A percentile compares a stretch with the other conserved stretches of the same genome.
These are phyloP conservation scores for Keiferia lycopersicella DNA, from an alignment of 2,888 invertebrate genomes.

Conservation along the genomic window DNA sequence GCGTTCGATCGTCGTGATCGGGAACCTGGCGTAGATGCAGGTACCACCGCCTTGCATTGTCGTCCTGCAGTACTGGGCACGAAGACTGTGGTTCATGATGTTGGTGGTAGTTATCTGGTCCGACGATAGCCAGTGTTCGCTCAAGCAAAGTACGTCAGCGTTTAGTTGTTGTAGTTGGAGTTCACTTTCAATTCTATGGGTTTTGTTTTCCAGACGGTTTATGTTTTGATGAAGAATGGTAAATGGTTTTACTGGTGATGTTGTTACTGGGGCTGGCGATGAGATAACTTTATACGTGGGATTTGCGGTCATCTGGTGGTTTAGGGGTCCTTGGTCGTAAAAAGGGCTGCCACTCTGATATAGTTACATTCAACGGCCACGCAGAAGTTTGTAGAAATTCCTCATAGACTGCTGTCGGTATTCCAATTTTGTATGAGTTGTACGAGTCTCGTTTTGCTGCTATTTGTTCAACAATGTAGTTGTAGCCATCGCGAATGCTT, in stretches of 20 bases:
- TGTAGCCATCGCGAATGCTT: conserved; percentile 29
- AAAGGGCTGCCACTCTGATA: conserved; percentile 11
- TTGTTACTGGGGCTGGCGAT: background rate
- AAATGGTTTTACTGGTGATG: background rate
- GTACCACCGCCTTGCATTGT: no score
- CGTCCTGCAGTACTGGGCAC: conserved; percentile 15
- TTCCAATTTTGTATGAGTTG: background rate
- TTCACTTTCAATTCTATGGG: conserved; percentile 21
- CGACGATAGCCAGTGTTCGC: conserved; percentile 14
- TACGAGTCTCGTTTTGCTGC: background rate
- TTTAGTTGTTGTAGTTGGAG: conserved; percentile 6
- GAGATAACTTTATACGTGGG: background rate
- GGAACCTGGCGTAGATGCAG: no score
- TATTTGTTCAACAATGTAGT: conserved; percentile 8
- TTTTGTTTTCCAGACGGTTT: conserved; percentile 22
- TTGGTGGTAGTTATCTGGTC: background rate
- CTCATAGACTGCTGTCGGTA: background rate
- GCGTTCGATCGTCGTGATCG: no score
- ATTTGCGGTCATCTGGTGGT: background rate
- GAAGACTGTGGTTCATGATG: conserved; percentile 10
- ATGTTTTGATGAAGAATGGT: conserved; percentile 15
- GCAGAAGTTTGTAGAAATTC: background rate
- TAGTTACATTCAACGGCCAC: background rate
- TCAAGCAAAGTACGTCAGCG: conserved; percentile 14
- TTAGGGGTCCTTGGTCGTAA: background rate